phyloP scores from a whole-genome alignment of 2,797 vertebrate genomes.

The Glossophaga mutica region DNA sequence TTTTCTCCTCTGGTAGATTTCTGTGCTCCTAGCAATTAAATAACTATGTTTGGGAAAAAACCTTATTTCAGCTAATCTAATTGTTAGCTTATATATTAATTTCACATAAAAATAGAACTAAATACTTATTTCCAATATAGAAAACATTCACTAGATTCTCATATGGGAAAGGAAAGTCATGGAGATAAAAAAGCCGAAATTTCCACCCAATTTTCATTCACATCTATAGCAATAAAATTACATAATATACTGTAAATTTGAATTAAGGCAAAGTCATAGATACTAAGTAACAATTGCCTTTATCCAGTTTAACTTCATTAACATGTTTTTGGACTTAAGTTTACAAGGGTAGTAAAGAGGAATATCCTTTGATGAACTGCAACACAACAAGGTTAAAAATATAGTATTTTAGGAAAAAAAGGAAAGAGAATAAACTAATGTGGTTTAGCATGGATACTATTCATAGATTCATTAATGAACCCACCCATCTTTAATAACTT shows the following conservation, averaged over 20 bases:
- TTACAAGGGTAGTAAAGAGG: background rate
- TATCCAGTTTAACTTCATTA: slow-evolving; percentile 1
- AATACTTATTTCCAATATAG: background rate
- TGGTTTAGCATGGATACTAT: background rate
- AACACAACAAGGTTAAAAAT: background rate
- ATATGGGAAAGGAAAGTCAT: background rate
- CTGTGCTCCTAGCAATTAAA: background rate
- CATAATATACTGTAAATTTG: background rate
- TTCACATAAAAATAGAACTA: background rate
- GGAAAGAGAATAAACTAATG: background rate
- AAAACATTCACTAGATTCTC: background rate
- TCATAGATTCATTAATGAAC: background rate
- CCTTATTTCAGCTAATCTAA: background rate
- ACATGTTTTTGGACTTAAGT: background rate
- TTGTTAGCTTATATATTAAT: background rate
- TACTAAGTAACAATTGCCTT: background rate
- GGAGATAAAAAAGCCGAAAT: background rate
- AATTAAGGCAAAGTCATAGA: background rate
- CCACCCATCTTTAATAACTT: background rate
- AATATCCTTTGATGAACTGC: background rate
- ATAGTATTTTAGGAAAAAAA: background rate
- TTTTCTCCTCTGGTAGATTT: background rate
- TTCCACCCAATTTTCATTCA: background rate
- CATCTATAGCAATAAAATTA: background rate
- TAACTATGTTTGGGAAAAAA: background rate